phyloP scores from a whole-genome alignment of 1,140 invertebrate genomes.

The Phthorimaea operculella region DNA sequence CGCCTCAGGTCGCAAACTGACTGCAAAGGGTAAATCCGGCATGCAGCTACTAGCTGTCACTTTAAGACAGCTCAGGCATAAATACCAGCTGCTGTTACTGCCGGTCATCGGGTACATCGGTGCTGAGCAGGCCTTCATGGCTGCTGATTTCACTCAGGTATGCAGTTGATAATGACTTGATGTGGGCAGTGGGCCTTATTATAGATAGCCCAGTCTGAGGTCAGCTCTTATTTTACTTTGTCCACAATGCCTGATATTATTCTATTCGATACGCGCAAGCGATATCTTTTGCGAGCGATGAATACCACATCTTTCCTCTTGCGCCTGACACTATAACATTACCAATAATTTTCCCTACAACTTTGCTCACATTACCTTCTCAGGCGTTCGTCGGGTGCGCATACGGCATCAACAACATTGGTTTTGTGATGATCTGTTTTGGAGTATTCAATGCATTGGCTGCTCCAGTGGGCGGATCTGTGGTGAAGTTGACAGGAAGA shows the following conservation, averaged over 20 bases:
- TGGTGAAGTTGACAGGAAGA: constrained; percentile 85
- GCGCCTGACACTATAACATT: too few species aligned
- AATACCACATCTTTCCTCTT: too few species aligned
- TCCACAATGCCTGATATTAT: too few species aligned
- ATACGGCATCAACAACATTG: constrained; percentile 89
- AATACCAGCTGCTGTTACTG: constrained; percentile 85
- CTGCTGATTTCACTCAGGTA: constrained; percentile 91
- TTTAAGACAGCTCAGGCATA: constrained; percentile 78
- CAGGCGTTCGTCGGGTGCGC: constrained; percentile 91
- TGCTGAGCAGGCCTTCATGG: constrained; percentile 91
- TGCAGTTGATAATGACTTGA: too few species aligned
- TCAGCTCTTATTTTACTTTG: too few species aligned
- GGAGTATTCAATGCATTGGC: constrained; percentile 86
- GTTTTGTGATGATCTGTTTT: constrained; percentile 93
- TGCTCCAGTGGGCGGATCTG: constrained; percentile 79
- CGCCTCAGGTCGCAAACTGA: constrained; percentile 56
- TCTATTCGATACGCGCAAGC: too few species aligned
- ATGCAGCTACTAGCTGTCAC: constrained; percentile 80
- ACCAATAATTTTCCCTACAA: too few species aligned
- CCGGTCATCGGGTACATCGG: constrained; percentile 96
- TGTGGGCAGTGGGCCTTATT: too few species aligned
- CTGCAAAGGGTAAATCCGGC: constrained; percentile 63
- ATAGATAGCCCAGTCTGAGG: too few species aligned
- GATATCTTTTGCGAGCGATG: too few species aligned
- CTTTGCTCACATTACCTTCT: not conserved